A percentile compares a stretch with the other conserved stretches of the same genome.
Conservation (phyloP, 1,140 invertebrate species). For the Parapsyche elsis region DNA sequence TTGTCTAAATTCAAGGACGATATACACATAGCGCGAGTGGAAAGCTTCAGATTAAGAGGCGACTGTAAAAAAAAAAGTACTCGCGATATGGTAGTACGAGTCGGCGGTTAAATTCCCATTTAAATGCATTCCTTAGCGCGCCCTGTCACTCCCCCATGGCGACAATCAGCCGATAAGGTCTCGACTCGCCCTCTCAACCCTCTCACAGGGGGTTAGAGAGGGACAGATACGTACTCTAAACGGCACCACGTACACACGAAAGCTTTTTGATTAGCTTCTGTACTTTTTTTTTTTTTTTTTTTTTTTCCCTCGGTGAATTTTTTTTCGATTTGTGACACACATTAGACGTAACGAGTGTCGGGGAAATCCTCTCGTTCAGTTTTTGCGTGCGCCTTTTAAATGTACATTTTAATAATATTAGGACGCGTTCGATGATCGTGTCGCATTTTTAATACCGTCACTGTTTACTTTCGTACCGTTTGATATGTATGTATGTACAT, state of each 20-base stretch:
- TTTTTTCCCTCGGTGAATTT: not conserved
- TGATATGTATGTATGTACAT: too few species aligned
- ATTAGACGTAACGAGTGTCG: too few species aligned
- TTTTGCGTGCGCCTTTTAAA: too few species aligned
- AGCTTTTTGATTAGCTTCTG: slow-evolving; percentile 25
- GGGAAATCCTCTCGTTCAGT: too few species aligned
- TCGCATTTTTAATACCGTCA: too few species aligned
- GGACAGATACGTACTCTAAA: not conserved
- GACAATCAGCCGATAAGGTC: slow-evolving; percentile 44
- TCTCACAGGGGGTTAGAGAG: not conserved
- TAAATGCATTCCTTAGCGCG: slow-evolving; percentile 51
- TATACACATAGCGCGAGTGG: too few species aligned
- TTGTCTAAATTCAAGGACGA: not conserved
- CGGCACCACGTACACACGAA: not conserved
- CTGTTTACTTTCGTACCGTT: too few species aligned
- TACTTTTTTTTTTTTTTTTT: not conserved
- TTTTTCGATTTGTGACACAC: too few species aligned
- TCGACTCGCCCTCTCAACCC: not conserved
- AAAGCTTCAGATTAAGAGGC: not conserved
- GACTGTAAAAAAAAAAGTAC: not conserved
- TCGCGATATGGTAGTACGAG: slow-evolving; percentile 14
- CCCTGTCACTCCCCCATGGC: slow-evolving; percentile 38
- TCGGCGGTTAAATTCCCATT: slow-evolving; percentile 51
- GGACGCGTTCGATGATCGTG: too few species aligned
- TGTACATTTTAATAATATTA: too few species aligned